Evolutionary conservation across 2,113 vertebrate species (phyloP).

Genomic region (Gadus chalcogrammus): DNA sequence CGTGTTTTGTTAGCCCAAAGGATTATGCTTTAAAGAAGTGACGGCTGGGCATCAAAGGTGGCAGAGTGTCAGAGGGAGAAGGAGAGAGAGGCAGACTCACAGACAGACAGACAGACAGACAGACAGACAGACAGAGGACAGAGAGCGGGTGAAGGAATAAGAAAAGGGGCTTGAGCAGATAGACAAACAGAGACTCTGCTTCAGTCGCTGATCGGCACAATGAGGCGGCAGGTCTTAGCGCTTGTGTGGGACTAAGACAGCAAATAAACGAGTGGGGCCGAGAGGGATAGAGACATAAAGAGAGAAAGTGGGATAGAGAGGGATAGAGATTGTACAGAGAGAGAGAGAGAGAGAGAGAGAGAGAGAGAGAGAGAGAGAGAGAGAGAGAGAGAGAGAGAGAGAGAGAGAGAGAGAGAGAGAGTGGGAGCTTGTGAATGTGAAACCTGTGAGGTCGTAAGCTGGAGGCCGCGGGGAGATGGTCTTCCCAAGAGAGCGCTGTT

Average conservation of each 20-base stretch:
- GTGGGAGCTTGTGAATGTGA: background rate
- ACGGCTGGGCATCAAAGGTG: constrained; percentile 65
- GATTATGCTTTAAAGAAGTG: constrained; percentile 65
- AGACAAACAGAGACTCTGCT: constrained; percentile 59
- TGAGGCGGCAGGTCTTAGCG: constrained; percentile 48
- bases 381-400: background rate
- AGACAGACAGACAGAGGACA: constrained; percentile 30
- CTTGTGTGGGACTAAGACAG: constrained; percentile 47
- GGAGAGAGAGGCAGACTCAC: constrained; percentile 20
- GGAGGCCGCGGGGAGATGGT: constrained; percentile 51
- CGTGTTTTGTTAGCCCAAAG: constrained; percentile 70
- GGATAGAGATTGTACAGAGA: background rate
- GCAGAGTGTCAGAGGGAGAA: constrained; percentile 57
- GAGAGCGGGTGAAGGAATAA: constrained; percentile 28
- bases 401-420: background rate
- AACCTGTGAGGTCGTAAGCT: constrained; percentile 17
- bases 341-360: background rate
- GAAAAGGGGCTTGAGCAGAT: constrained; percentile 43
- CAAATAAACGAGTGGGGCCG: constrained; percentile 35
- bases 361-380: background rate
- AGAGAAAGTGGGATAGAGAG: background rate
- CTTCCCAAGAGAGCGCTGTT: constrained; percentile 61
- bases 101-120: constrained; percentile 13
- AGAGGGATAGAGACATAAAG: background rate
- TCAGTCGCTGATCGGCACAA: constrained; percentile 55